Evolutionary conservation across 1,140 invertebrate genomes (phyloP).

Genomic region (Cydia strobilella): DNA sequence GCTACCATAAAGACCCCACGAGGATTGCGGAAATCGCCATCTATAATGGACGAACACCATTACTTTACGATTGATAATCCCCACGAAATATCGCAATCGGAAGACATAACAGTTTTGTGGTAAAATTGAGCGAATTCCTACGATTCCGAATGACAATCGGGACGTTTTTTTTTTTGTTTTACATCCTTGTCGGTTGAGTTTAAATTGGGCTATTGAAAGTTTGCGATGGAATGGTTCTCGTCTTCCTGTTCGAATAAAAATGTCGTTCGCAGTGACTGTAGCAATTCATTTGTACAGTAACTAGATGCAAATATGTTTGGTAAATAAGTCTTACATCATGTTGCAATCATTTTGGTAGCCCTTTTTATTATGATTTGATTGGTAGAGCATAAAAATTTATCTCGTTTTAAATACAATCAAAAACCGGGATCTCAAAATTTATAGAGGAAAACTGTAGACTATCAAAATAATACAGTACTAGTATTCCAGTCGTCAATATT

Average conservation of each 20-base stretch:
- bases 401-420: no score
- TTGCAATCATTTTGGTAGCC: neutral
- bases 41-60: conserved; percentile 77
- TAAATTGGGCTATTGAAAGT: conserved; percentile 32
- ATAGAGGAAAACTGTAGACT: no score
- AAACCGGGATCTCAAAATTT: no score
- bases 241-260: conserved; percentile 29
- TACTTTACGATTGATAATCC: conserved; percentile 78
- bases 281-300: conserved; percentile 12
- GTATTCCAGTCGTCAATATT: no score
- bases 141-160: conserved; percentile 25
- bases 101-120: conserved; percentile 78
- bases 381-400: no score
- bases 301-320: conserved; percentile 16
- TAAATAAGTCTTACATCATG: neutral
- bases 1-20: conserved; percentile 78
- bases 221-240: conserved; percentile 11
- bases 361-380: neutral
- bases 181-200: conserved; percentile 30
- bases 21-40: conserved; percentile 73
- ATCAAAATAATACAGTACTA: no score
- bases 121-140: conserved; percentile 67
- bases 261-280: neutral
- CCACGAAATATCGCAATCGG: conserved; percentile 69
- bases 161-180: conserved; percentile 31